A percentile compares a stretch with the other conserved stretches of the same genome.
Conservation (phyloP, 2,113 vertebrate species). For the Ranitomeya variabilis region DNA sequence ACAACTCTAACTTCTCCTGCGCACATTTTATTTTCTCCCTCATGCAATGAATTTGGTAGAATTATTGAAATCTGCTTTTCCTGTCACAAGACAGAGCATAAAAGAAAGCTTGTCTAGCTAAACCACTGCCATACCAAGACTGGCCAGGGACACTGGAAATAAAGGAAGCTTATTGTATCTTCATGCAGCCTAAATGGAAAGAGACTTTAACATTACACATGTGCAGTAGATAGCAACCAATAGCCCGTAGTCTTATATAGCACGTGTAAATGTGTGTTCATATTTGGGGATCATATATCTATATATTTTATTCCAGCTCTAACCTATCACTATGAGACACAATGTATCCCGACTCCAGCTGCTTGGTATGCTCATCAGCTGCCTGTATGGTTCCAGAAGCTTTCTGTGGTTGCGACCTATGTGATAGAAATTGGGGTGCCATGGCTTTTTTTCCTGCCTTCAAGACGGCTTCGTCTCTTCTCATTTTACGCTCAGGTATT, state of each 20-base stretch:
- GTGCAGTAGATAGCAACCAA: no score
- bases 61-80: not conserved
- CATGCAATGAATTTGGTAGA: not conserved
- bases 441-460: conserved; percentile 83
- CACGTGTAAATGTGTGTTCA: no score
- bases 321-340: conserved; percentile 93
- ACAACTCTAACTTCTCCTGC: not conserved
- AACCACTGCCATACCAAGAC: not conserved
- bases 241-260: no score
- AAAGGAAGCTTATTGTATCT: not conserved
- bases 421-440: conserved; percentile 83
- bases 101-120: not conserved
- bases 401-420: conserved; percentile 83
- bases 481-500: conserved; percentile 92
- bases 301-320: conserved; percentile 73
- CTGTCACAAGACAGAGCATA: not conserved
- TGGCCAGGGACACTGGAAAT: not conserved
- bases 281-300: no score
- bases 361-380: conserved; percentile 92
- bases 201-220: no score
- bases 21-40: not conserved
- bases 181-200: no score
- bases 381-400: conserved; percentile 87
- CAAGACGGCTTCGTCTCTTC: conserved; percentile 79
- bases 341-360: conserved; percentile 86